Evolutionary conservation across 23 tunicate species (phyloP), one percentile per base, ranked within the genome.

Genomic region (Clavelina lepadiformis): DNA sequence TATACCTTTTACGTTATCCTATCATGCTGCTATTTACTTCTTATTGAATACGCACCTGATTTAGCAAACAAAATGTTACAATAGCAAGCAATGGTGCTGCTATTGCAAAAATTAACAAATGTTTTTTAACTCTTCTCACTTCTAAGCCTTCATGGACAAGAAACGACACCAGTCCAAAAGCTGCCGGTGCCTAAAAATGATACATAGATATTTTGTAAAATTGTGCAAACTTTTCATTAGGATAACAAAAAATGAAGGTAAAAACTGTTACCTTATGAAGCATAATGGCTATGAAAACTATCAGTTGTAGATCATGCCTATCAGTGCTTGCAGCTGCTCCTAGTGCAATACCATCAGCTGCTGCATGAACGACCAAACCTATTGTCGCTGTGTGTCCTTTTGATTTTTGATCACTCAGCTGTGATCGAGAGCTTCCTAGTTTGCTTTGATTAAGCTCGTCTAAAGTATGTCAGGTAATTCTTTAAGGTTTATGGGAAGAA

Each of bases 271-370:
- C 97, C 65, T 94, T 94, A 59, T 94, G 99, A 25, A 94, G 69
- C 99, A 94, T 94, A 3, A 94, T 94, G 25, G 99, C 99, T 18
- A 94, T 41, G 65, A 94, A 94, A 1, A 94, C 99, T 20, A 94
- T 94, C 26, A 86, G 31, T 62, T 94, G 99, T 30, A 94, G 67
- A 51, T 88, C 94, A 20, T 68, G 52, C 33, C 91, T 61, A 3
- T 85, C 79, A 7, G 99, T 86, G 51, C 79, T 81, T 4, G 95
- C 84, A 27, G 99, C 99, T 20, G 99, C 99, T 28, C 99, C 95
- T 62, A 93, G 21, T 32, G 95, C 95, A 3, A 94, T 64, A 0
- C 99, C 99, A 71, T 94, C 99, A 3, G 99, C 99, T 3, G 99
- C 94, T 28, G 99, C 95, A 65, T 94, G 99, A 8, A 94, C 95